Conservation (phyloP, 2,888 invertebrate species). For the Saturnia pavonia region DNA sequence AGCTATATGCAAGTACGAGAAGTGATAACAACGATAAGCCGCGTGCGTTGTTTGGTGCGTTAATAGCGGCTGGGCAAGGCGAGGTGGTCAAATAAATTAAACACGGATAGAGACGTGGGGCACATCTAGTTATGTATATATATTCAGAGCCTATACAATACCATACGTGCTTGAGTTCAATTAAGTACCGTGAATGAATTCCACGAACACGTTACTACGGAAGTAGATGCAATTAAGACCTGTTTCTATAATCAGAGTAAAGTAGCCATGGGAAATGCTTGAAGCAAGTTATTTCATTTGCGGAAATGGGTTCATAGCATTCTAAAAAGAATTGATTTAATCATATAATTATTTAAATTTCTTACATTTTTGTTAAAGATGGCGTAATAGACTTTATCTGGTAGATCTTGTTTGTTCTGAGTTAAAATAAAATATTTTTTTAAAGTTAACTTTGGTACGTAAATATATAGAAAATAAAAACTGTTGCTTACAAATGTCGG, state of each 20-base stretch:
- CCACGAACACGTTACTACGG: constrained; percentile 10
- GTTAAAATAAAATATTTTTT: background rate
- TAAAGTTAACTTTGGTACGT: background rate
- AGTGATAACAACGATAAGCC: too few relatives aligned
- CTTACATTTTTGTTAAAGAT: background rate
- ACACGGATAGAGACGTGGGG: too few relatives aligned
- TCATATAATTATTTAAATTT: background rate
- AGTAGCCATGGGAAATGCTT: constrained; percentile 14
- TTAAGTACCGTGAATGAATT: constrained; percentile 11
- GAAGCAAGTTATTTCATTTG: constrained; percentile 5
- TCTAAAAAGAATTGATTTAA: background rate
- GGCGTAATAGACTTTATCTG: background rate
- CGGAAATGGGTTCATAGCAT: background rate
- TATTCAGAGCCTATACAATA: background rate
- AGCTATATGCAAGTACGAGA: too few relatives aligned
- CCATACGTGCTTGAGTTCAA: background rate
- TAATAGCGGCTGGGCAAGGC: too few relatives aligned
- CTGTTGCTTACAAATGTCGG: background rate
- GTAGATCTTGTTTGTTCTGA: background rate
- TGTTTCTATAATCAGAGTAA: constrained; percentile 11
- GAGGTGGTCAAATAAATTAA: too few relatives aligned
- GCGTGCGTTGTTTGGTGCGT: too few relatives aligned
- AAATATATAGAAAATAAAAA: background rate
- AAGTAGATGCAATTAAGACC: constrained; percentile 11
- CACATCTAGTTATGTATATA: background rate